These are phyloP conservation scores for Tyto alba DNA, from an alignment of 2,113 vertebrate genomes.

Conservation along the genomic window DNA sequence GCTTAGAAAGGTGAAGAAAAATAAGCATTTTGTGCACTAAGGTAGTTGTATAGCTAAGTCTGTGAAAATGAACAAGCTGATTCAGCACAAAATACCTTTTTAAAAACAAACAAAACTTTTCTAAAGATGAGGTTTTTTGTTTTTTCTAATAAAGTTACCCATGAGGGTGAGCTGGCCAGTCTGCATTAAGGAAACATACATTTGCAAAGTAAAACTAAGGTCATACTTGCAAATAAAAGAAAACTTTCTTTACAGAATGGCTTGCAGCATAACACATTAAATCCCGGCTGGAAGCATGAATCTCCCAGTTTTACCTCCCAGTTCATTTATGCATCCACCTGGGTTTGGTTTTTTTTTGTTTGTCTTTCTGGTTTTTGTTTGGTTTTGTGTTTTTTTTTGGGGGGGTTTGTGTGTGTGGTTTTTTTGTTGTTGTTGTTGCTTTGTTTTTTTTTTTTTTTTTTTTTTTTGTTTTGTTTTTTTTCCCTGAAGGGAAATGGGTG, in stretches of 20 bases:
- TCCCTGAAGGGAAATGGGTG: neutral
- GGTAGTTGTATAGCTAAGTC: neutral
- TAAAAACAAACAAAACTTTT: neutral
- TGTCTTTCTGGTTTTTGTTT: too few relatives aligned
- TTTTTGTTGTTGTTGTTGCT: too few relatives aligned
- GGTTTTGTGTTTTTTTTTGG: too few relatives aligned
- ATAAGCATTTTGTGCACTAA: neutral
- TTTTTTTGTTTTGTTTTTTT: too few relatives aligned
- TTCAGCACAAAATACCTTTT: neutral
- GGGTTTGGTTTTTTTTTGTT: too few relatives aligned
- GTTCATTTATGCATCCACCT: neutral
- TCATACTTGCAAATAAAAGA: neutral
- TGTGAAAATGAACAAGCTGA: neutral
- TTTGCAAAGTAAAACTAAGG: neutral
- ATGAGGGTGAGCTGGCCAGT: neutral
- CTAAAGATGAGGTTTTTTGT: rapidly evolving
- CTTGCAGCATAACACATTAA: rapidly evolving
- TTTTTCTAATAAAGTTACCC: neutral
- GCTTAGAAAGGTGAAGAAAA: neutral
- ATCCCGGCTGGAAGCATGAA: neutral
- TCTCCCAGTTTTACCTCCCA: rapidly evolving
- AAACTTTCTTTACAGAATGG: neutral
- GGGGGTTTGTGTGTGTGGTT: too few relatives aligned
- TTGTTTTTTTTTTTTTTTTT: too few relatives aligned
- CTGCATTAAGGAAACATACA: neutral